Evolutionary conservation across 2,113 vertebrate species (phyloP).

Genomic region (Natator depressus): DNA sequence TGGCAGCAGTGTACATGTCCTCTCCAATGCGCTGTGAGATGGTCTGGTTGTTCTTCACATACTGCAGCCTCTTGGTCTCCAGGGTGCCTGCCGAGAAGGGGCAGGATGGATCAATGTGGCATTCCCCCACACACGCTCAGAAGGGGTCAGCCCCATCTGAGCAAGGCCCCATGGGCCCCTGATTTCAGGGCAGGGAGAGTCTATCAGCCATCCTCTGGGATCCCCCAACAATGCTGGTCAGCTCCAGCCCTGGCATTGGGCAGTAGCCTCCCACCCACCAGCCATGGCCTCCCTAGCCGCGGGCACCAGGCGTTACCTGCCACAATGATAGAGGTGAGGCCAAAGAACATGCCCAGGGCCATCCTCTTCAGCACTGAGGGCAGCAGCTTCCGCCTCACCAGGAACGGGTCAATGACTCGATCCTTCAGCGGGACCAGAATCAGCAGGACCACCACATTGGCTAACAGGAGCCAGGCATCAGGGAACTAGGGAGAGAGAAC

Average conservation of each 20-base stretch:
- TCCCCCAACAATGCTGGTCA: neutral
- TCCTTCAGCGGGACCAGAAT: conserved; percentile 74
- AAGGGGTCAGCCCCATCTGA: neutral
- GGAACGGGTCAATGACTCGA: conserved; percentile 67
- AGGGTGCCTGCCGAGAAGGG: conserved; percentile 45
- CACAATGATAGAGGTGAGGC: conserved; percentile 57
- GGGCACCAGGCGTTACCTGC: conserved; percentile 48
- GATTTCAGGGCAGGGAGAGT: neutral
- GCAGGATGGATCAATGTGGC: neutral
- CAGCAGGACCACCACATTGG: conserved; percentile 60
- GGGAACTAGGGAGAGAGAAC: conserved; percentile 53
- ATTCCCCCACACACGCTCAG: too few species aligned
- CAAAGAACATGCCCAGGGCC: conserved; percentile 71
- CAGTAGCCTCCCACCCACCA: neutral
- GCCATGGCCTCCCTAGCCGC: neutral
- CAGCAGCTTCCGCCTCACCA: conserved; percentile 52
- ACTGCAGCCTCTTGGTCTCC: conserved; percentile 62
- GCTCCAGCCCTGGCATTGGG: neutral
- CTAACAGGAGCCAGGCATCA: conserved; percentile 72
- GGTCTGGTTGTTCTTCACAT: conserved; percentile 28
- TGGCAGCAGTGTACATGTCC: conserved; percentile 15
- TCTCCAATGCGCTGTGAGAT: conserved; percentile 55
- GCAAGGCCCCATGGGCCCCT: neutral
- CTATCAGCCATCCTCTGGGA: too few species aligned
- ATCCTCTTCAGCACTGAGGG: conserved; percentile 59